These are phyloP conservation scores for Etheostoma perlongum DNA, from an alignment of 2,797 vertebrate genomes.

Conservation along the genomic window DNA sequence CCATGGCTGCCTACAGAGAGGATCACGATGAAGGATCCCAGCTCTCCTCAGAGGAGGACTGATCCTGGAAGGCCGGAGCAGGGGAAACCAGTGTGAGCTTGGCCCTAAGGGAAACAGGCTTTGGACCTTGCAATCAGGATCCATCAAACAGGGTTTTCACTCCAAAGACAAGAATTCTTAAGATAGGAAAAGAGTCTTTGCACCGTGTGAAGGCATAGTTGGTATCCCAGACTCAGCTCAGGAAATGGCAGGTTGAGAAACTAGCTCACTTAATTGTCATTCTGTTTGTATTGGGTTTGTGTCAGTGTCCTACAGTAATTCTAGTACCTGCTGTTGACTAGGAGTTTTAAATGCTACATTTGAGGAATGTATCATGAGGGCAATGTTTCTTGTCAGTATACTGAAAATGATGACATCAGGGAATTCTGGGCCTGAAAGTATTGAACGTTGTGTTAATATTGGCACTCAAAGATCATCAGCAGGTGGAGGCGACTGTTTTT, in stretches of 20 bases:
- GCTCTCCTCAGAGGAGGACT: constrained; percentile 89
- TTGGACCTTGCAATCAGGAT: constrained; percentile 71
- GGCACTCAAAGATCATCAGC: constrained; percentile 34
- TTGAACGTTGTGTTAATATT: constrained; percentile 5
- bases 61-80: constrained; percentile 70
- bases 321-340: constrained; percentile 32
- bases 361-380: constrained; percentile 19
- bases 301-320: constrained; percentile 41
- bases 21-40: constrained; percentile 87
- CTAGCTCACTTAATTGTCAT: constrained; percentile 58
- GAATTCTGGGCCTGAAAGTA: constrained; percentile 20
- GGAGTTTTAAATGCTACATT: constrained; percentile 20
- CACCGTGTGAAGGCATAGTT: constrained; percentile 55
- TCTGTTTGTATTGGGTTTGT: constrained; percentile 43
- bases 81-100: constrained; percentile 69
- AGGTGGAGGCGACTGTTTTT: constrained; percentile 30
- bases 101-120: constrained; percentile 67
- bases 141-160: constrained; percentile 69
- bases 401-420: constrained; percentile 12
- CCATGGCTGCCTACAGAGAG: constrained; percentile 89
- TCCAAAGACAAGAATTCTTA: constrained; percentile 65
- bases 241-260: constrained; percentile 61
- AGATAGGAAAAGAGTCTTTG: constrained; percentile 60
- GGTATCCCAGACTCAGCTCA: constrained; percentile 56
- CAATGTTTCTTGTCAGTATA: constrained; percentile 19